Evolutionary conservation across 2,797 vertebrate genomes (phyloP).

Genomic region (Tragelaphus oryx): DNA sequence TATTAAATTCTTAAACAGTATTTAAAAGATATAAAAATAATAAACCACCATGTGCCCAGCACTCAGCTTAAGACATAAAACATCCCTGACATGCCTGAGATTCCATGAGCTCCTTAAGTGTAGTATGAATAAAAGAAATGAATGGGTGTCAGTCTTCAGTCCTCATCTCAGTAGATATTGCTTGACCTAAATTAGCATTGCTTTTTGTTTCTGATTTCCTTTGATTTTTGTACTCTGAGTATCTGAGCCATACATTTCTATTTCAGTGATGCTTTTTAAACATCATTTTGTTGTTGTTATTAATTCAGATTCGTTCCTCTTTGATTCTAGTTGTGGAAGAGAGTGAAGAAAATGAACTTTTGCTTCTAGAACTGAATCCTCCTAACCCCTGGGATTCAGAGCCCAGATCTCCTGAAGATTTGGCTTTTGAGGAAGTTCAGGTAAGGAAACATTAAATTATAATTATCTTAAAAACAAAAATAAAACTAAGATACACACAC

Average conservation of each 20-base stretch:
- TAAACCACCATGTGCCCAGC: not conserved
- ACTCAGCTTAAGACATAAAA: not conserved
- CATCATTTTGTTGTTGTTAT: not conserved
- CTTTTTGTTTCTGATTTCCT: not conserved
- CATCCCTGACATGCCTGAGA: not conserved
- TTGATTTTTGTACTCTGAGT: not conserved
- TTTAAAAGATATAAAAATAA: not conserved
- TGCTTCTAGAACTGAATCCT: constrained; percentile 82
- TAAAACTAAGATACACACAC: not conserved
- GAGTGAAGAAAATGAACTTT: constrained; percentile 78
- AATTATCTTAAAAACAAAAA: not conserved
- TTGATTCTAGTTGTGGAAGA: constrained; percentile 78
- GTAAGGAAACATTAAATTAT: constrained; percentile 67
- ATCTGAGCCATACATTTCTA: not conserved
- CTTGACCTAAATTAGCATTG: not conserved
- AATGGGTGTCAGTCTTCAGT: not conserved
- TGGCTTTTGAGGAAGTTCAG: constrained; percentile 83
- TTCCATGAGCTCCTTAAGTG: not conserved
- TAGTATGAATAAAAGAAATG: not conserved
- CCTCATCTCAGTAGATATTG: not conserved
- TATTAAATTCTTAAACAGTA: not conserved
- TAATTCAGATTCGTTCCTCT: not conserved
- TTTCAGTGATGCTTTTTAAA: not conserved
- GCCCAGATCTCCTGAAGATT: constrained; percentile 75
- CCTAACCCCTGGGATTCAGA: constrained; percentile 85